These are phyloP conservation scores for Hylomyscus alleni DNA, from an alignment of 2,797 vertebrate genomes.

Conservation along the genomic window DNA sequence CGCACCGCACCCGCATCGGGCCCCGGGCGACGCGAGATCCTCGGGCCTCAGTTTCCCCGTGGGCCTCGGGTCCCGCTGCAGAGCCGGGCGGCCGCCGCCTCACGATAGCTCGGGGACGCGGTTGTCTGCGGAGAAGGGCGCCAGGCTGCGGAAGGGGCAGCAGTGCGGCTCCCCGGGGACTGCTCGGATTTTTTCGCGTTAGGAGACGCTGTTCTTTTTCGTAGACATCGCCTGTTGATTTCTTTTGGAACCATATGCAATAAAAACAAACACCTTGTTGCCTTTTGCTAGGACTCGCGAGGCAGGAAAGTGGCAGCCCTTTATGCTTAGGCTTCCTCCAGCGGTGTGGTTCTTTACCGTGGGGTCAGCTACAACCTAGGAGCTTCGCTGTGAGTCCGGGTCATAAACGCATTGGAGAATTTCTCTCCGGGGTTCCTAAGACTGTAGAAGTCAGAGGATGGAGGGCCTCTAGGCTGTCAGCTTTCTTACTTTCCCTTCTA, in stretches of 20 bases:
- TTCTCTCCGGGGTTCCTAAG: not conserved
- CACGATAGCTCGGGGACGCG: slow-evolving; percentile 41
- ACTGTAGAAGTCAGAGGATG: not conserved
- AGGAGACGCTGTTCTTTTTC: not conserved
- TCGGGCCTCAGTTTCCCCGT: not conserved
- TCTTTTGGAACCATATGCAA: slow-evolving; percentile 31
- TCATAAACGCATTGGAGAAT: not conserved
- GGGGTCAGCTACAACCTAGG: not conserved
- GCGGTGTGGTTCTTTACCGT: not conserved
- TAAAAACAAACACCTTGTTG: slow-evolving; percentile 11
- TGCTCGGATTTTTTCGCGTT: not conserved
- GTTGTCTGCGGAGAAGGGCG: slow-evolving; percentile 60
- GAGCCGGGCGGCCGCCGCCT: slow-evolving; percentile 30
- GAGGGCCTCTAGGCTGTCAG: slow-evolving; percentile 29
- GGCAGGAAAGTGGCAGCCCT: slow-evolving; percentile 51
- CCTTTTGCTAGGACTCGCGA: slow-evolving; percentile 41
- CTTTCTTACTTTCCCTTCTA: not conserved
- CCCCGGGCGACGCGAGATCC: not conserved
- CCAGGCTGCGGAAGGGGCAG: slow-evolving; percentile 54
- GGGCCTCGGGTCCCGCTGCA: not conserved
- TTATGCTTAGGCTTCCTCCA: not conserved
- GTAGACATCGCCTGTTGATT: slow-evolving; percentile 76
- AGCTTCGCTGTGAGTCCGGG: slow-evolving; percentile 19
- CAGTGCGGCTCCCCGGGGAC: slow-evolving; percentile 46
- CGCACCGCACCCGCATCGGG: not conserved